Conservation (phyloP, 35 echinoderm and acorn worm genomes). For the Heliocidaris erythrogramma region DNA sequence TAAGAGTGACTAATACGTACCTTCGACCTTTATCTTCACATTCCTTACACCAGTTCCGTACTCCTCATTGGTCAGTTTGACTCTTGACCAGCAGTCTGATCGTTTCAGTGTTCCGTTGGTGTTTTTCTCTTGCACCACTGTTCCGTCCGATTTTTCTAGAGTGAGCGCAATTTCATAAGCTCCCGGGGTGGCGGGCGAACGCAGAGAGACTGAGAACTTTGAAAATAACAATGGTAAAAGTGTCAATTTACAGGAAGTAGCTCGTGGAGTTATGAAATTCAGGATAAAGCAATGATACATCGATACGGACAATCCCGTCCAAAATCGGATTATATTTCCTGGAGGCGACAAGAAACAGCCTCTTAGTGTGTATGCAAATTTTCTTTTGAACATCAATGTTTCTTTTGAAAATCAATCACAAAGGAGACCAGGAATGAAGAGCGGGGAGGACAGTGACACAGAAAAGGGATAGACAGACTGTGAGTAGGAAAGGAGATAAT, state of each 20-base stretch:
- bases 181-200: slow-evolving; percentile 22
- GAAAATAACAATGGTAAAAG: not conserved
- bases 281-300: no score
- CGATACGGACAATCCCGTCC: no score
- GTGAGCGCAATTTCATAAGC: slow-evolving; percentile 47
- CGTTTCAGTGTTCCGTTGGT: slow-evolving; percentile 55
- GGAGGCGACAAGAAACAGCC: no score
- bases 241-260: not conserved
- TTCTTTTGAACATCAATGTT: no score
- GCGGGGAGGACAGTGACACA: no score
- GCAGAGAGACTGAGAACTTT: slow-evolving; percentile 60
- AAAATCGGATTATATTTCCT: no score
- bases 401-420: no score
- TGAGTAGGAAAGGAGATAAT: no score
- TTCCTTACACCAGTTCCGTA: slow-evolving; percentile 66
- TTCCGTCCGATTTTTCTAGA: slow-evolving; percentile 48
- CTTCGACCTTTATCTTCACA: slow-evolving; percentile 59
- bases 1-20: slow-evolving; percentile 2
- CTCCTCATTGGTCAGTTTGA: slow-evolving; percentile 58
- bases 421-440: no score
- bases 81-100: slow-evolving; percentile 58
- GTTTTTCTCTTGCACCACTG: not conserved
- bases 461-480: no score
- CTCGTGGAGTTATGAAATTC: no score
- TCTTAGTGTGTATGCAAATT: no score